Conservation (phyloP, 2,888 invertebrate species). For the Conops quadrifasciatus region DNA sequence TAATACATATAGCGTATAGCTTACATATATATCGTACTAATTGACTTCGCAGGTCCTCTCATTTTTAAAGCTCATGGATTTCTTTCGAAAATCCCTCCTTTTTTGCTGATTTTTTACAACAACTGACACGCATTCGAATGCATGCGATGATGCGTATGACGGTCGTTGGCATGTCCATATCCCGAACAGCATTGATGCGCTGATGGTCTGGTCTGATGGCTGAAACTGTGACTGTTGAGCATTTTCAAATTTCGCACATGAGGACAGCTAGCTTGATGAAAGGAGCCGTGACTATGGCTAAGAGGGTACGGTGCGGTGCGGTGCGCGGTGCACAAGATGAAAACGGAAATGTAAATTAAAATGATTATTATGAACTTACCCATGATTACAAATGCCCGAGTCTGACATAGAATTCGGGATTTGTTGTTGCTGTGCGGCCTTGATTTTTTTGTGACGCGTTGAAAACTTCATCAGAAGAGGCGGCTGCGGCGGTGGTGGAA, state of each 20-base stretch:
- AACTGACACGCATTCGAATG: slow-evolving; percentile 63
- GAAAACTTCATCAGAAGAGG: background rate
- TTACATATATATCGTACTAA: too few species aligned
- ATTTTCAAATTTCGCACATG: slow-evolving; percentile 56
- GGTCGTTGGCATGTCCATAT: slow-evolving; percentile 58
- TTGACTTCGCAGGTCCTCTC: background rate
- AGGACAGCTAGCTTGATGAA: slow-evolving; percentile 44
- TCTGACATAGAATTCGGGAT: slow-evolving; percentile 63
- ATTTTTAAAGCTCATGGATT: background rate
- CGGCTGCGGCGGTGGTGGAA: background rate
- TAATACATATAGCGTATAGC: too few species aligned
- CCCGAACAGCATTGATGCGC: slow-evolving; percentile 63
- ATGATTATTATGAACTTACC: slow-evolving; percentile 48
- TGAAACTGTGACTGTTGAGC: slow-evolving; percentile 63
- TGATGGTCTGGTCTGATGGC: slow-evolving; percentile 52
- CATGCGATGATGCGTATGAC: slow-evolving; percentile 58
- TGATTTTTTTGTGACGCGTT: background rate
- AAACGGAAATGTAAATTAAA: too few species aligned
- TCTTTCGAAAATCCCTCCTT: background rate
- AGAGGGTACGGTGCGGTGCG: background rate
- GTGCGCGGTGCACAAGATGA: too few species aligned
- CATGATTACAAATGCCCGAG: slow-evolving; percentile 60
- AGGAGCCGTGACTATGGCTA: slow-evolving; percentile 49
- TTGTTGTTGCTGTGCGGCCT: slow-evolving; percentile 38
- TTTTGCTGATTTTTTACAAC: slow-evolving; percentile 49